Evolutionary conservation across 2,797 vertebrate species (phyloP).

Genomic region (Psittacula derbiana): DNA sequence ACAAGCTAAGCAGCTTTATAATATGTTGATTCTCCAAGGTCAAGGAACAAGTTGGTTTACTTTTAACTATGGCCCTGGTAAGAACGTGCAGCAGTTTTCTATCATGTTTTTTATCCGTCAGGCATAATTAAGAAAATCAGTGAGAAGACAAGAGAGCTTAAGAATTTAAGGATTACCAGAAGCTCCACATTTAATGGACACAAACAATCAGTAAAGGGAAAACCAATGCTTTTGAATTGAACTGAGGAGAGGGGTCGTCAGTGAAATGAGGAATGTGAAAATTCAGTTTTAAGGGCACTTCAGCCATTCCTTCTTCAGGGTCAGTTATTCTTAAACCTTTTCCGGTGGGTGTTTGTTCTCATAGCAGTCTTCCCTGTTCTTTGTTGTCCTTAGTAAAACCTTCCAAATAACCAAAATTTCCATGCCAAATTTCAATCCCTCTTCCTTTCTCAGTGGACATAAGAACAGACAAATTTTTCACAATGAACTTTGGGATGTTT

Average conservation of each 20-base stretch:
- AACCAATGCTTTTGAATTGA: background rate
- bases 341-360: background rate
- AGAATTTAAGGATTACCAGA: background rate
- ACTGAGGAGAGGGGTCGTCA: background rate
- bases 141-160: background rate
- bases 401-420: background rate
- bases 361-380: background rate
- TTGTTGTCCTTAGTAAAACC: constrained; percentile 13
- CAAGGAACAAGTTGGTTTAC: background rate
- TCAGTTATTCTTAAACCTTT: background rate
- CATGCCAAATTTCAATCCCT: background rate
- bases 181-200: background rate
- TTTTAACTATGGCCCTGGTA: background rate
- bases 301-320: background rate
- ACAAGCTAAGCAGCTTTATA: background rate
- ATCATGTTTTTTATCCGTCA: background rate
- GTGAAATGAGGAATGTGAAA: background rate
- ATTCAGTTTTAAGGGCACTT: background rate
- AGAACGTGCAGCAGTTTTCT: background rate
- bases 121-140: background rate
- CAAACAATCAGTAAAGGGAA: background rate
- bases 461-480: background rate
- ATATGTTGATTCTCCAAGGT: constrained; percentile 28
- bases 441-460: background rate
- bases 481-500: background rate